A percentile compares a stretch with the other conserved stretches of the same genome.
These are phyloP conservation scores for Erythrolamprus reginae DNA, from an alignment of 2,113 vertebrate species.

Conservation along the genomic window DNA sequence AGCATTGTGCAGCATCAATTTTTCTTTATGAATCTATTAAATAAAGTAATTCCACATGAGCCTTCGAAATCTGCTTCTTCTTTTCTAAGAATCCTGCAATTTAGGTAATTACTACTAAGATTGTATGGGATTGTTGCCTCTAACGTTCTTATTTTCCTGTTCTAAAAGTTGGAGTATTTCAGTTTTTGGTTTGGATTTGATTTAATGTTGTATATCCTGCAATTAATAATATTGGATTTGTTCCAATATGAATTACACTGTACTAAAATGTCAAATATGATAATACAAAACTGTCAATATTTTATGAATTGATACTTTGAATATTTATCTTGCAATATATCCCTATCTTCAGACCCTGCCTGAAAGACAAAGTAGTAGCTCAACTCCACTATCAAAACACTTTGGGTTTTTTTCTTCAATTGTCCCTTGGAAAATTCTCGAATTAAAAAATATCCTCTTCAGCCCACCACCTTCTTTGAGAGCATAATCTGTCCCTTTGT, in stretches of 20 bases:
- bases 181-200: background rate
- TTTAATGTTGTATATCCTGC: background rate
- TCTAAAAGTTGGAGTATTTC: background rate
- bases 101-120: background rate
- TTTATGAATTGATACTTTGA: background rate
- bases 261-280: background rate
- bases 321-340: background rate
- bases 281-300: background rate
- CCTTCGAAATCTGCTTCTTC: background rate
- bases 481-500: background rate
- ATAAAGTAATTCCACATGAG: slow-evolving; percentile 46
- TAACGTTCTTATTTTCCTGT: background rate
- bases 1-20: background rate
- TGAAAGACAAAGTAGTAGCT: no score
- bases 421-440: background rate
- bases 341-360: no score
- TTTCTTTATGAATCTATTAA: slow-evolving; percentile 28
- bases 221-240: background rate
- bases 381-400: no score
- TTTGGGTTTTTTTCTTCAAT: no score
- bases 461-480: background rate
- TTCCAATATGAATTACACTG: background rate
- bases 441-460: background rate
- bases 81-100: background rate
- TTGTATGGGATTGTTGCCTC: background rate